Evolutionary conservation across 2,113 vertebrate genomes (phyloP).

Genomic region (Petaurus breviceps): DNA sequence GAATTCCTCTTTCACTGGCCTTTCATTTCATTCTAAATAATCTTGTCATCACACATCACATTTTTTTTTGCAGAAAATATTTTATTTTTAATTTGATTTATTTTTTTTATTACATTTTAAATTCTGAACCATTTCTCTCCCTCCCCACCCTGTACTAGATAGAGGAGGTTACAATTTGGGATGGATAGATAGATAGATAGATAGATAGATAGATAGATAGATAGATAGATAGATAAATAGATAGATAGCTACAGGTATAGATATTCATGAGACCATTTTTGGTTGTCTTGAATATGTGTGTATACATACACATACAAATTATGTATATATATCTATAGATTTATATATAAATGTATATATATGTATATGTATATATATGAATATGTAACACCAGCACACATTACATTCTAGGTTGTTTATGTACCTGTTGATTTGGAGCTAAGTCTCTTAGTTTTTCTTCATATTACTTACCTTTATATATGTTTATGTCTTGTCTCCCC

Average conservation of each 20-base stretch:
- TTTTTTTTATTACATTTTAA: not conserved
- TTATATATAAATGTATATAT: too few species aligned
- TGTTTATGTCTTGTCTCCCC: not conserved
- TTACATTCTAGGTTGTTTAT: not conserved
- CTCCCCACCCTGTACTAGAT: not conserved
- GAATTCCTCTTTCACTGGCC: not conserved
- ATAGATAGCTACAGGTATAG: too few species aligned
- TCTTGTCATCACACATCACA: not conserved
- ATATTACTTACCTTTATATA: not conserved
- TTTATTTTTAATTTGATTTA: not conserved
- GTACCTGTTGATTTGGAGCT: not conserved
- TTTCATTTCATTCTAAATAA: not conserved
- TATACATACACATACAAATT: too few species aligned
- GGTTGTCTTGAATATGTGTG: too few species aligned
- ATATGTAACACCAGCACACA: not conserved
- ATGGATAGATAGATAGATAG: too few species aligned
- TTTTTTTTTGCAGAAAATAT: not conserved
- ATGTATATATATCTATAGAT: too few species aligned
- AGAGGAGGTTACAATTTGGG: not conserved
- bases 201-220: too few species aligned
- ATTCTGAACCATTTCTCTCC: not conserved
- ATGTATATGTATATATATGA: too few species aligned
- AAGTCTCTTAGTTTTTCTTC: not conserved
- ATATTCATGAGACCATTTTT: not conserved
- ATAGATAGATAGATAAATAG: not conserved